Conservation (phyloP, 2,888 invertebrate species). For the Polymixis flavicincta region DNA sequence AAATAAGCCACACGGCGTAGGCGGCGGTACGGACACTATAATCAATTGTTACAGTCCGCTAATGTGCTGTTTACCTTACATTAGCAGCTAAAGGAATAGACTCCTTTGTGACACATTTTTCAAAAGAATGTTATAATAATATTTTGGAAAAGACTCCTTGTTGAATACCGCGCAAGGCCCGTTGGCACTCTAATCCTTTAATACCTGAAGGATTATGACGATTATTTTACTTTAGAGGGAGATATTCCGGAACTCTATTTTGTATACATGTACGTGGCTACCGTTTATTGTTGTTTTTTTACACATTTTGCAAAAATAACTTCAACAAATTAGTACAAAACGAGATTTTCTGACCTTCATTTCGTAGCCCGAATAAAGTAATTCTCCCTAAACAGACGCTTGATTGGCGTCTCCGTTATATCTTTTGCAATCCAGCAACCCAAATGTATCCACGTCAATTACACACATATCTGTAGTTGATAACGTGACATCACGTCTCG, state of each 20-base stretch:
- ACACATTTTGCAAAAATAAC: not conserved
- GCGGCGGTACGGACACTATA: constrained; percentile 75
- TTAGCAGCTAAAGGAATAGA: constrained; percentile 80
- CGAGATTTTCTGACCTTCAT: not conserved
- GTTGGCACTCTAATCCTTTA: constrained; percentile 78
- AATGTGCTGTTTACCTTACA: constrained; percentile 86
- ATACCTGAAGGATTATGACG: constrained; percentile 67
- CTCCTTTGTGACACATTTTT: constrained; percentile 77
- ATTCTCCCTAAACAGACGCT: not conserved
- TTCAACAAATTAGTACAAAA: not conserved
- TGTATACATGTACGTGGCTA: constrained; percentile 4
- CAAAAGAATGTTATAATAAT: constrained; percentile 69
- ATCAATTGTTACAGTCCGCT: constrained; percentile 82
- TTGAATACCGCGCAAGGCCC: constrained; percentile 69
- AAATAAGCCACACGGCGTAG: constrained; percentile 77
- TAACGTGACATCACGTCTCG: constrained; percentile 84
- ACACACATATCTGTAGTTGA: constrained; percentile 71
- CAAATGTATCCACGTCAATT: constrained; percentile 74
- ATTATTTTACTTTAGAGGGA: constrained; percentile 41
- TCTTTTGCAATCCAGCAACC: constrained; percentile 54
- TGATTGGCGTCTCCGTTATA: constrained; percentile 43
- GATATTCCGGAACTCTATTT: constrained; percentile 38
- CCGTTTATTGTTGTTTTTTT: constrained; percentile 7
- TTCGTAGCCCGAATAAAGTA: not conserved
- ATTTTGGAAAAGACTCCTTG: constrained; percentile 73